phyloP scores from a whole-genome alignment of 2,113 vertebrate genomes.

The Nesoenas mayeri region DNA sequence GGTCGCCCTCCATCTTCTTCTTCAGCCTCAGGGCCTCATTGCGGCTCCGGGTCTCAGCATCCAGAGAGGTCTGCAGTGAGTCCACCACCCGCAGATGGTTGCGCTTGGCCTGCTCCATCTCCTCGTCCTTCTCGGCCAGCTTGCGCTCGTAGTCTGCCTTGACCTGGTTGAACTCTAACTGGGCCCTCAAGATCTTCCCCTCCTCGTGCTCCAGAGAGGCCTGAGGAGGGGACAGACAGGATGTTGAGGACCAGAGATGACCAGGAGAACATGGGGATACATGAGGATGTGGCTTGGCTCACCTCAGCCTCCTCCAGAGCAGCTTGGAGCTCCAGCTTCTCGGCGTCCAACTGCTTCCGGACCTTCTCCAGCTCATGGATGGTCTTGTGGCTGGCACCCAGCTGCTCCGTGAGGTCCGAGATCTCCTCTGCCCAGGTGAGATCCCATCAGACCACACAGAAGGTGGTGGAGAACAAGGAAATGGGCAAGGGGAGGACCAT shows the following conservation, averaged over 20 bases:
- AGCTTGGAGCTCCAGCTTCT: constrained; percentile 87
- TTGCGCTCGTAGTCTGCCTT: constrained; percentile 88
- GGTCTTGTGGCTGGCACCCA: constrained; percentile 82
- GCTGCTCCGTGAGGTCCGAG: constrained; percentile 88
- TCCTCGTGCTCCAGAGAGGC: constrained; percentile 91
- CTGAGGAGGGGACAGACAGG: constrained; percentile 37
- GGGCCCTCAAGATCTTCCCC: constrained; percentile 87
- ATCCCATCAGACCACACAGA: fast-evolving
- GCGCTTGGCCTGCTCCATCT: constrained; percentile 91
- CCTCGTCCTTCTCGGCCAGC: constrained; percentile 87
- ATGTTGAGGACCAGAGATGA: neutral
- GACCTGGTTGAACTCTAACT: constrained; percentile 88
- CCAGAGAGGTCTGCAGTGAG: constrained; percentile 91
- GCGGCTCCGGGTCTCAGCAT: constrained; percentile 87
- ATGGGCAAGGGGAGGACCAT: fast-evolving
- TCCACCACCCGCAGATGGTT: constrained; percentile 86
- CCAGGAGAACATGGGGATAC: neutral
- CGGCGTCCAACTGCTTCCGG: constrained; percentile 86
- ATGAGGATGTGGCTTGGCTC: neutral
- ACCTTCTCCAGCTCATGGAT: constrained; percentile 87
- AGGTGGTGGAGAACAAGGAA: neutral
- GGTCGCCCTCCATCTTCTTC: constrained; percentile 93
- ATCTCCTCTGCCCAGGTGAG: constrained; percentile 81
- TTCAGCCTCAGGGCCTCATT: constrained; percentile 90
- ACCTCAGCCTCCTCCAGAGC: constrained; percentile 91